phyloP scores from a whole-genome alignment of 2,113 vertebrate species.

The Toxotes chatareus region DNA sequence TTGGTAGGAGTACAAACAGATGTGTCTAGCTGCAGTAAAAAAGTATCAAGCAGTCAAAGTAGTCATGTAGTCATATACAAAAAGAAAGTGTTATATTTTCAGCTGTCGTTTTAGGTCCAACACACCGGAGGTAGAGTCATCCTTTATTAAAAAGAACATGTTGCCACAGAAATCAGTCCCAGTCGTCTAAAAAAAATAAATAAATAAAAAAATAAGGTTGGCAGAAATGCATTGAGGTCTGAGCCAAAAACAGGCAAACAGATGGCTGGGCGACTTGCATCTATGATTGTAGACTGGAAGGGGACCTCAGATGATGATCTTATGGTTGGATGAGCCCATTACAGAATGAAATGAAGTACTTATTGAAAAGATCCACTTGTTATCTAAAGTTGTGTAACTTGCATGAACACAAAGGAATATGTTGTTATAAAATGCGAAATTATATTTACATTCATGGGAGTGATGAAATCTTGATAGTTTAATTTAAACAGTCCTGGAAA shows the following conservation, averaged over 20 bases:
- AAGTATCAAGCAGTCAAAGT: slow-evolving; percentile 1
- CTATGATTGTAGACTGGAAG: slow-evolving; percentile 55
- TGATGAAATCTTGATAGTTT: background rate
- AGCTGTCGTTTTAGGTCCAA: slow-evolving; percentile 37
- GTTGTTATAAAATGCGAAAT: background rate
- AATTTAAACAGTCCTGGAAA: slow-evolving; percentile 2
- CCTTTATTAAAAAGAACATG: slow-evolving; percentile 41
- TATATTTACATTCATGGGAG: background rate
- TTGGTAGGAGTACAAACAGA: slow-evolving; percentile 4
- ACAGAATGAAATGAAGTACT: slow-evolving; percentile 50
- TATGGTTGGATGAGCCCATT: slow-evolving; percentile 56
- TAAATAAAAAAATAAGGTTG: slow-evolving; percentile 57
- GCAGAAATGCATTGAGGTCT: slow-evolving; percentile 50
- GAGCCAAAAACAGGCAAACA: slow-evolving; percentile 72
- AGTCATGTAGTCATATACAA: background rate
- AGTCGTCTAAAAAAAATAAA: slow-evolving; percentile 55
- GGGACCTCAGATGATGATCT: slow-evolving; percentile 70
- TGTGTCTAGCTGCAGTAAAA: background rate
- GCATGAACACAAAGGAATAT: background rate
- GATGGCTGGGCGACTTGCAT: slow-evolving; percentile 68
- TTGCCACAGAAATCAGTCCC: slow-evolving; percentile 57
- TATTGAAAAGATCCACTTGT: slow-evolving; percentile 53
- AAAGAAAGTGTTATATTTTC: slow-evolving; percentile 29
- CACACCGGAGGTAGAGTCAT: slow-evolving; percentile 26
- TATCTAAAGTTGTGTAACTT: slow-evolving; percentile 33